phyloP scores from a whole-genome alignment of 2,113 vertebrate species.

The Menura novaehollandiae region DNA sequence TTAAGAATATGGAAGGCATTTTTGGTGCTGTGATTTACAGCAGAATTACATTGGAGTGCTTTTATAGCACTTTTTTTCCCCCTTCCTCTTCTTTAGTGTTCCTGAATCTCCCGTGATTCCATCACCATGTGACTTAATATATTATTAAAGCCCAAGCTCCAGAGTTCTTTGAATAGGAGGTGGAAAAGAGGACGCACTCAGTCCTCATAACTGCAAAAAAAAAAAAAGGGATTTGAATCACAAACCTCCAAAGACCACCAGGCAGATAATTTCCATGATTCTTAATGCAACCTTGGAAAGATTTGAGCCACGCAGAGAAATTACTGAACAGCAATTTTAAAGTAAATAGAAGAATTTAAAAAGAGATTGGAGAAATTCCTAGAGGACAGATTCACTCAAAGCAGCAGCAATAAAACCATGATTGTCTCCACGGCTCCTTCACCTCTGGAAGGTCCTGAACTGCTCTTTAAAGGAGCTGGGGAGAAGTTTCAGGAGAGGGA shows the following conservation, averaged over 20 bases:
- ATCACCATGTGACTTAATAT: neutral
- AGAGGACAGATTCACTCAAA: neutral
- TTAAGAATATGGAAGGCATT: neutral
- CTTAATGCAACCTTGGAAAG: neutral
- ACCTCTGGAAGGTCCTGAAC: neutral
- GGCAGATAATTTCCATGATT: neutral
- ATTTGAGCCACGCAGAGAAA: neutral
- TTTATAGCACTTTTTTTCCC: neutral
- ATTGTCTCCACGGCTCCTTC: neutral
- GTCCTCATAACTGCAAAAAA: neutral
- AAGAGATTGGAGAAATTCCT: neutral
- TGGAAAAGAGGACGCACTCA: neutral
- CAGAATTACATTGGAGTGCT: fast-evolving
- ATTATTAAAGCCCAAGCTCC: neutral
- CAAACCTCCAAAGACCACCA: neutral
- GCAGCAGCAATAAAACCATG: neutral
- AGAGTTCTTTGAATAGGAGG: neutral
- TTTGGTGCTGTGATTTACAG: neutral
- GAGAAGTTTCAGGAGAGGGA: neutral
- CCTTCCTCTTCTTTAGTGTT: neutral
- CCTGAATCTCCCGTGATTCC: neutral
- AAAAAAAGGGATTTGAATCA: neutral
- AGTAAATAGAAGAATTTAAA: neutral
- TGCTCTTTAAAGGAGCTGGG: neutral
- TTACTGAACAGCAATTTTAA: neutral